Base-by-base conservation (phyloP, 2,113 vertebrate species). In the Macrotus californicus region DNA sequence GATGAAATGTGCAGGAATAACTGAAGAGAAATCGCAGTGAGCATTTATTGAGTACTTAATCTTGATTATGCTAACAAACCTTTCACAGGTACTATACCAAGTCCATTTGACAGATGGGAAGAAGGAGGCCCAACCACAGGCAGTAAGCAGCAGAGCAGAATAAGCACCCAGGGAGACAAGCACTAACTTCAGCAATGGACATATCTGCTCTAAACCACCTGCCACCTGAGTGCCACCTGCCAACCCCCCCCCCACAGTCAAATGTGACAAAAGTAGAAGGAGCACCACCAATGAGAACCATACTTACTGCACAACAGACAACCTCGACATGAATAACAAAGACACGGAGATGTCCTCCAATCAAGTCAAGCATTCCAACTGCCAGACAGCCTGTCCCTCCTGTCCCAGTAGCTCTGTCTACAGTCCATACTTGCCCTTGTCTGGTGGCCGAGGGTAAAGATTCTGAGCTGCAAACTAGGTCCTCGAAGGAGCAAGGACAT, bases 41-140 rank as follows among this genome's bases (percentile, higher is more conserved):
- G 36, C 48, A 43, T 22, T 56, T 46, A n/a, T 2, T 80, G 43
- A 66, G 7, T 31, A 48, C 39, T 50, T 41, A 7, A 41, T 34
- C 67, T 34, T 13, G 26, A 69, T 75, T 18, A 70, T 36, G 22
- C 0, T 59, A 89, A 81, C 18, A 82, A 88, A 66, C 18, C 19
- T 46, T 43, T 82, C 31, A 19, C 1, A 19, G 26, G 7, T 7
- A 82, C 66, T 56, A 21, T 3, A 15, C 34, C 18, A 19, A 75
- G 14, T 43, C 69, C 80, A 83, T 36, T 54, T 92, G 67, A 81
- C 31, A 88, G 41, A 59, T 59, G n/a, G 54, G n/a, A 54, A 93
- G 31, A 79, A 12, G 9, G 86, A 93, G 52, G 64, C 43, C 79
- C 13, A 7, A 21, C 16, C 29, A 29, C 0, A 4, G 39, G 43